phyloP scores from a whole-genome alignment of 2,888 invertebrate species.

The Rhaphigaster nebulosa region DNA sequence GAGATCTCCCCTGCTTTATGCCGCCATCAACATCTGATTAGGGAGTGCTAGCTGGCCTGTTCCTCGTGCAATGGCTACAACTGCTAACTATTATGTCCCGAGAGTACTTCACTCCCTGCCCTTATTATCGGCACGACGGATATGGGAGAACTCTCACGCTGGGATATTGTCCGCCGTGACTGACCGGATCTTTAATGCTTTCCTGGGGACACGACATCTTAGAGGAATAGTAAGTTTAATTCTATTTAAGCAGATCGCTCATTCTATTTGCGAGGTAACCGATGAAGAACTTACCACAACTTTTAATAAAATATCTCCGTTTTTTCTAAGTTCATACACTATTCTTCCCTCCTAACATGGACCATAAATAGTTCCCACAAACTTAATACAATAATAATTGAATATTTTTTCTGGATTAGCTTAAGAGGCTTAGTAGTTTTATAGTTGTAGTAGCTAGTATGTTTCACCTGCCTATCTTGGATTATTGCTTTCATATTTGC shows the following conservation, averaged over 20 bases:
- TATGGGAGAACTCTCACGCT: conserved; percentile 24
- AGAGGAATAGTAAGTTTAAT: neutral
- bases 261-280: neutral
- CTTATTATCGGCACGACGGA: neutral
- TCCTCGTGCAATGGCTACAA: neutral
- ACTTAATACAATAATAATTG: no score
- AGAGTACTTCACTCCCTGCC: neutral
- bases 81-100: neutral
- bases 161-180: conserved; percentile 13
- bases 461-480: no score
- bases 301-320: no score
- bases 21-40: neutral
- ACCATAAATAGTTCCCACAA: no score
- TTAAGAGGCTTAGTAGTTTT: no score
- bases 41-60: neutral
- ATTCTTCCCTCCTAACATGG: no score
- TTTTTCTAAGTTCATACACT: no score
- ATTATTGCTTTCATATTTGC: no score
- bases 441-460: no score
- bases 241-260: neutral
- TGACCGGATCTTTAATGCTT: conserved; percentile 21
- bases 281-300: neutral
- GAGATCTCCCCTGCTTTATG: neutral
- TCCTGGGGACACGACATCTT: neutral
- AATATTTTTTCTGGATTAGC: no score